Conservation (phyloP, 2,797 vertebrate species). For the Bovichtus variegatus region DNA sequence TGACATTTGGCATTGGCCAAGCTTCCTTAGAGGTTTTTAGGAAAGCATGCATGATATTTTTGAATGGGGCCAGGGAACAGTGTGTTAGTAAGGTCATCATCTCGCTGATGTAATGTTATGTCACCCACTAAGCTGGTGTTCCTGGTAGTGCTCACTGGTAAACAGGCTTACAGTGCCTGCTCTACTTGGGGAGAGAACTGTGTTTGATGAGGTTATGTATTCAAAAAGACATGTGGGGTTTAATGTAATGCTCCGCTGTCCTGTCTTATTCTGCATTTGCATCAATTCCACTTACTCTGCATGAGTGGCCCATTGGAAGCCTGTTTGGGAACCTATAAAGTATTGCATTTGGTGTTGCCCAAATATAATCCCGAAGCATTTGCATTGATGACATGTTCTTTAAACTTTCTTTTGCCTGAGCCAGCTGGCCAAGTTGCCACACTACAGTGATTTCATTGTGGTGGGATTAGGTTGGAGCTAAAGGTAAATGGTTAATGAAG, state of each 20-base stretch:
- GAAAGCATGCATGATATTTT: conserved; percentile 19
- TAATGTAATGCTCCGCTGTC: not conserved
- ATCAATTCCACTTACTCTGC: not conserved
- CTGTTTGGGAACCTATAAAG: conserved; percentile 1
- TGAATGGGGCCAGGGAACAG: conserved; percentile 34
- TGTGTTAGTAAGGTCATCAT: conserved; percentile 26
- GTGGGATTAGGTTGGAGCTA: not conserved
- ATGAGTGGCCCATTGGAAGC: not conserved
- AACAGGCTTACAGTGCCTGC: conserved; percentile 65
- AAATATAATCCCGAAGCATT: not conserved
- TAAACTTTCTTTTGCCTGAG: not conserved
- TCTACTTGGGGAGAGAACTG: conserved; percentile 18
- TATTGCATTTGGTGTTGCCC: not conserved
- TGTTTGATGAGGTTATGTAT: conserved; percentile 18
- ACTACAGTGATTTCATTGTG: not conserved
- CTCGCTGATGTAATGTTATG: conserved; percentile 66
- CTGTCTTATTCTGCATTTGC: not conserved
- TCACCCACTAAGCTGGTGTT: conserved; percentile 73
- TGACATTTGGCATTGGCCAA: not conserved
- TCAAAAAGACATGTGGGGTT: conserved; percentile 2
- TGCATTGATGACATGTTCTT: not conserved
- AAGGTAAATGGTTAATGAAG: conserved; percentile 2
- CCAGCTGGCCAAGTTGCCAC: not conserved
- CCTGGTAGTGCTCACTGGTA: conserved; percentile 58
- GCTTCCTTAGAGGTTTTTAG: conserved; percentile 2